Base-by-base conservation (phyloP, 2,113 vertebrate genomes). In the Empidonax alnorum region DNA sequence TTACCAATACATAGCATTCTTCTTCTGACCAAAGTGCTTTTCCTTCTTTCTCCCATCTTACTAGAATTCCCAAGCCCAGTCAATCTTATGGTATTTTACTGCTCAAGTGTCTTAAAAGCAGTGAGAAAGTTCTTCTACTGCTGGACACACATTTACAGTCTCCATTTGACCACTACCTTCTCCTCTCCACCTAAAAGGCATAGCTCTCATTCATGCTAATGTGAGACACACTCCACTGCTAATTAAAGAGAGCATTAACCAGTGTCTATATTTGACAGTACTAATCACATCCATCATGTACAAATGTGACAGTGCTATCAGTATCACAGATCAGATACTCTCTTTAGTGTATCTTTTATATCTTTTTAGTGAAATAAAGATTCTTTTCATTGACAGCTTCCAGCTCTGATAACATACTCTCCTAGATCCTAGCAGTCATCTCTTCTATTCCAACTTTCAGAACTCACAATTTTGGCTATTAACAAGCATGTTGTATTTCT, bases 191-290 rank as follows among this genome's bases (percentile, higher is more conserved):
- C 69, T 68, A 62, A 21, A 82, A 89, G 21, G 49, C 25, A 65
- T 13, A 90, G 63, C 52, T 95, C 72, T 71, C 5, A 1, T 44
- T 84, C 69, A 33, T 33, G 68, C 62, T 89, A 69, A 78, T 81
- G 69, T 35, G 58, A 93, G 30, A 21, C 81, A 87, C 28, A 73
- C 61, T 86, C 91, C 73, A 89, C 22, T 84, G 83, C 31, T 84
- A 86, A 90, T 96, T 96, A 88, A 91, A 85, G 65, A 91, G 9
- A 94, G 9, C 72, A 94, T 95, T 94, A 93, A 31, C 91, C 42
- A 35, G 59, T 77, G 87, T 88, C 92, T 96, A 15, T 93, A 92
- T 97, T 90, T 95, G 95, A 95, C 87, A 76, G 73, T 71, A 68
- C 69, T 78, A 76, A 93, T 95, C 94, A 89, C 69, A 96, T 94